Base-by-base conservation (phyloP, 2,113 vertebrate genomes). In the Poeciliopsis occidentalis region DNA sequence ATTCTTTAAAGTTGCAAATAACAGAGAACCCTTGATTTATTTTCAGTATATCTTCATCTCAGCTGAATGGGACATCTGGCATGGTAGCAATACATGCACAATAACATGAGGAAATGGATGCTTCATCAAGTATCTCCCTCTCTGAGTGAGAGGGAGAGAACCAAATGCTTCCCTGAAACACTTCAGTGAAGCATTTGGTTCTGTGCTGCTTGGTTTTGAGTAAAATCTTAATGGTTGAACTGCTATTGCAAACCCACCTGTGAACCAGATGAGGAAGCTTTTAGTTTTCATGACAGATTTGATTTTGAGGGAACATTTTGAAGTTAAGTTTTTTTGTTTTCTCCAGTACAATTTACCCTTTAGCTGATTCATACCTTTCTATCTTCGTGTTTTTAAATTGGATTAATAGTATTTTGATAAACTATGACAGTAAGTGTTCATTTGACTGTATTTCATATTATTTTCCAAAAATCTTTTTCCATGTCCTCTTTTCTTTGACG, bases 1-100 rank as follows among this genome's bases (percentile, higher is more conserved):
- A 44, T 47, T 30, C 79, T 69, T 31, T 67, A 64, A 79, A 78
- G 60, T 79, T 37, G 78, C 44, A 65, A 65, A 57, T 62, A 63
- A 44, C 17, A 0, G 4, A 79, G 76, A 57, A 85, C 3, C 76
- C 81, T 79, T 32, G 29, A 63, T 84, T 89, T 72, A 90, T 88
- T 91, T 76, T 88, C 70, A 67, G 88, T 74, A 77, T 85, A 78
- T 75, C 78, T 85, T 84, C 76, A 82, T 87, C 69, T 81, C 12
- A 24, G 67, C 34, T 88, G 84, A 92, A 87, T 77, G 39, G 82
- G 89, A 88, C 90, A 90, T 89, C 86, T 91, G 88, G 80, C 73
- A 39, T 80, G 81, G 41, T 71, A 69, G 78, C 73, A 78, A 71
- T 73, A 71, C 80, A 80, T 61, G 44, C 51, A 74, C 74, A 76